Evolutionary conservation across 2,888 invertebrate genomes (phyloP), one percentile per base, ranked within the genome.

Genomic region (Oegoconia quadripuncta): DNA sequence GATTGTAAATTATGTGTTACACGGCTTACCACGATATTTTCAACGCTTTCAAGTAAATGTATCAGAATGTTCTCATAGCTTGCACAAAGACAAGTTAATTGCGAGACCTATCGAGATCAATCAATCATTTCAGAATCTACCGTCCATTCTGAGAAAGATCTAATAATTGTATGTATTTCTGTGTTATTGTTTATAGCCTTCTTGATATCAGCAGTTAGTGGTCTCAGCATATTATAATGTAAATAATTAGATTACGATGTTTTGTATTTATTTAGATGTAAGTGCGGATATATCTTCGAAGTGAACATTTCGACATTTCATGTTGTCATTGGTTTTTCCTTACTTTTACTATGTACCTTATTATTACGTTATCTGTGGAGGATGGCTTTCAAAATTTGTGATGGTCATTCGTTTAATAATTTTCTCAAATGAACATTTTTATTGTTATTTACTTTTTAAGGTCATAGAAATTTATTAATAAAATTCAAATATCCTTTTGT

Each of bases 401-500:
- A 40, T 41, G 8, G 22, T 34, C 32, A 33, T 34, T 39, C 26
- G 37, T 39, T 29, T 45, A 42, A 41, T 39, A 3, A 29, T 60
- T 60, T 59, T 55, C 41, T 58, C 55, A 51, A 46, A 53, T 62
- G 59, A 59, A 36, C 50, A 30, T 59, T 63, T 57, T 69, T 63
- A 71, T 74, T 78, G 77, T 76, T 75, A 76, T 72, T 75, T 76
- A 75, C 69, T 76, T 75, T 55, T 55, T 74, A 76, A 77, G 72
- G 50, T 65, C 55, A 55, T 67, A 68, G 60, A 62, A 63, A 61
- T 23, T 36, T 61, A 63, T 61, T 60, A 69, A 59, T 67, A 71
- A 63, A 66, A 55, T 59, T 56, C 49, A 62, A 57, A 48, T 46
- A 44, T 37, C 13, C 27, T 27, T 18, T 18, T 44, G 14, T 38